Evolutionary conservation across 2,888 invertebrate genomes (phyloP).

Genomic region (Tetheella fluctuosa): DNA sequence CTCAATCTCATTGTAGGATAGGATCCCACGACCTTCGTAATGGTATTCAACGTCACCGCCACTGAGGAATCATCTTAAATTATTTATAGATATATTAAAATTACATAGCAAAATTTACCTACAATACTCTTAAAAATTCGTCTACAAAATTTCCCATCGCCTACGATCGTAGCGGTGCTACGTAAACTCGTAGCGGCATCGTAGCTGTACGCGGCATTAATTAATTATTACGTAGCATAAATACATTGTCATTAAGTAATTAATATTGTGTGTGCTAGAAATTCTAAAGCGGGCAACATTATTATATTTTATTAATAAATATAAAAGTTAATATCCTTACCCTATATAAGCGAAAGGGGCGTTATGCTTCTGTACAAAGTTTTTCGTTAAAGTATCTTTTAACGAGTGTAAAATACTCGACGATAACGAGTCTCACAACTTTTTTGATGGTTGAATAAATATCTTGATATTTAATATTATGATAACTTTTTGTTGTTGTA

Average conservation of each 20-base stretch:
- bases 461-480: no score
- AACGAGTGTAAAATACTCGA: neutral
- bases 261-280: conserved; percentile 11
- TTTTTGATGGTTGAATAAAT: neutral
- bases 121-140: no score
- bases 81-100: no score
- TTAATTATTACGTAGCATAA: neutral
- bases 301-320: conserved; percentile 10
- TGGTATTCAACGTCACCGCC: no score
- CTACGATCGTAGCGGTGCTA: conserved; percentile 10
- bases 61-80: no score
- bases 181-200: neutral
- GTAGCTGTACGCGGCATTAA: conserved; percentile 10
- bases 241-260: conserved; percentile 10
- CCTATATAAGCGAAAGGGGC: neutral
- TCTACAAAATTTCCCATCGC: no score
- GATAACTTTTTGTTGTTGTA: neutral
- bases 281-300: neutral
- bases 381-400: neutral
- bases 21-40: no score
- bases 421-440: neutral
- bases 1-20: no score
- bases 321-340: neutral
- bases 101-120: no score
- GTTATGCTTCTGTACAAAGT: neutral